Evolutionary conservation across 2,888 invertebrate genomes (phyloP), one percentile per base, ranked within the genome.

Genomic region (Seira ritae): DNA sequence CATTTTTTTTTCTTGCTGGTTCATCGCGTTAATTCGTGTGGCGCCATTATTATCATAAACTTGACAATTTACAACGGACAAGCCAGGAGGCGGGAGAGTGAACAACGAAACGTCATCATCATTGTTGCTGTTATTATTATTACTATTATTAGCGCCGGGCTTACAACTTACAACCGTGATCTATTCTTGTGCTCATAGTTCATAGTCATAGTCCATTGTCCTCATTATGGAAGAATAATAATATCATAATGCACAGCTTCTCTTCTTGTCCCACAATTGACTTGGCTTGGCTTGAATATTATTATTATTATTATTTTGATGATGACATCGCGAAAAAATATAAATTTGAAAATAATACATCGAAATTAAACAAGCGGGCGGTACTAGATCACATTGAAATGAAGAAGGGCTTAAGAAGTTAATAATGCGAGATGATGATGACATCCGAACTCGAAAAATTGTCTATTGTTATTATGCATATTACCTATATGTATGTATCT

Each of bases 361-460:
- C 69, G 66, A 78, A 50, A 50, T 50, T 50, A 50, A 78, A 78
- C 50, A 78, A 50, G 71, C 71, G 71, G 78, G 78, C 62, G 78
- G 65, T 65, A 24, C 46, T 60, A 55, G 50, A 69, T 68, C 69
- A 60, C 37, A 37, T 77, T 62, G 68, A 23, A 76, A 31, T 37
- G 50, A 50, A 50, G 31, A 31, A 31, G 31, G 31, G 2, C 55
- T 31, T 62, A 10, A n/a, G n/a, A n/a, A 2, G 15, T 31, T 23
- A 76, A 75, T 50, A 76, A 76, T 67, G 67, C n/a, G 67, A 55
- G 66, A 75, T 20, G 76, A 77, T 77, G 70, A 77, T 70, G 77
- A 77, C 62, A 69, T 70, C 50, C 50, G 62, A 69, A 37, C 68
- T 68, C 24, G 31, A 68, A 77, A 66, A 76, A 77, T 69, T 1